Percentiles rank a stretch among this genome's conserved stretches.
phyloP scores from a whole-genome alignment of 2,797 vertebrate species.

The Sciurus carolinensis region DNA sequence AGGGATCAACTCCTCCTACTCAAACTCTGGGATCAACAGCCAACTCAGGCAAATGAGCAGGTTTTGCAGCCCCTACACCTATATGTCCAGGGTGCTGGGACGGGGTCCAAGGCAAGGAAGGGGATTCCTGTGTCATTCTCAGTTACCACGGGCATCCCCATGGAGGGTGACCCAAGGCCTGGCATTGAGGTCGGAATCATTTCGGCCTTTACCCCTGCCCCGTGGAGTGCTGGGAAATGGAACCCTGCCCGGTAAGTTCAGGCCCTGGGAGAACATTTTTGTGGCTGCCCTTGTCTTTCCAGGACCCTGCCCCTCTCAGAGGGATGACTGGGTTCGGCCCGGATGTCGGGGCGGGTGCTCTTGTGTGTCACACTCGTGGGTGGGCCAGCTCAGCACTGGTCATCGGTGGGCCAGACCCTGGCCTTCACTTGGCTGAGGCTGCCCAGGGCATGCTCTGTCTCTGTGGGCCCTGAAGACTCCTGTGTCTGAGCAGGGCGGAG shows the following conservation, averaged over 20 bases:
- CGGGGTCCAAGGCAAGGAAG: neutral
- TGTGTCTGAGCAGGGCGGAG: neutral
- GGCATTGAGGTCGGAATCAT: neutral
- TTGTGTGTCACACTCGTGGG: neutral
- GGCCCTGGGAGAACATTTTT: neutral
- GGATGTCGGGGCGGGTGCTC: neutral
- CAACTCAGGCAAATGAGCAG: neutral
- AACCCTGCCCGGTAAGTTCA: neutral
- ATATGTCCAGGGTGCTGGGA: neutral
- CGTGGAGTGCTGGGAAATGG: neutral
- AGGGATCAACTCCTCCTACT: neutral
- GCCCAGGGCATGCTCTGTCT: neutral
- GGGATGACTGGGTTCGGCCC: neutral
- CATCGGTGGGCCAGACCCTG: neutral
- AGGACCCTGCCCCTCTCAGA: neutral
- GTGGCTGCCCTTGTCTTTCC: neutral
- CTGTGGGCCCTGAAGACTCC: neutral
- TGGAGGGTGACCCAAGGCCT: fast-evolving
- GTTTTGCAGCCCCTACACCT: neutral
- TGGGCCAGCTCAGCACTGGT: neutral
- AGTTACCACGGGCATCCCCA: neutral
- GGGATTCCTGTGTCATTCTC: neutral
- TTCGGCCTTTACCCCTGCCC: neutral
- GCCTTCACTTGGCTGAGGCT: neutral
- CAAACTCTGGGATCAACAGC: neutral